Percentiles rank a stretch among this genome's conserved stretches.
Evolutionary conservation across 1,140 invertebrate species (phyloP).

Genomic region (Thereuonema tuberculata): DNA sequence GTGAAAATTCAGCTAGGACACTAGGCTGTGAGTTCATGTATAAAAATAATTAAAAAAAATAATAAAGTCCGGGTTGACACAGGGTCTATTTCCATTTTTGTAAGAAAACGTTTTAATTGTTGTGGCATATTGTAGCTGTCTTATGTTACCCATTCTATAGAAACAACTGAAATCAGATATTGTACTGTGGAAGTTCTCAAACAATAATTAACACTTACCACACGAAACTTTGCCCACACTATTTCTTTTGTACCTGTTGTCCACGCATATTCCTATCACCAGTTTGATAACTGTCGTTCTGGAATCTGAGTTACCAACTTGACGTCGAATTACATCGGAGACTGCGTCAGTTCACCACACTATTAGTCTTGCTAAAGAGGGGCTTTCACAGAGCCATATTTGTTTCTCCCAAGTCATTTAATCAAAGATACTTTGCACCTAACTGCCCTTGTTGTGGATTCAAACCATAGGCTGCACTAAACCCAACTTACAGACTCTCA

Average conservation of each 20-base stretch:
- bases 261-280: not conserved
- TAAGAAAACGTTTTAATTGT: too few relatives aligned
- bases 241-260: not conserved
- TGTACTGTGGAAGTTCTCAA: not conserved
- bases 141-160: not conserved
- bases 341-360: not conserved
- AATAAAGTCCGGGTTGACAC: constrained; percentile 10
- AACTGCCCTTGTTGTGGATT: too few relatives aligned
- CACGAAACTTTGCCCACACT: not conserved
- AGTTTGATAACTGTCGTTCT: too few relatives aligned
- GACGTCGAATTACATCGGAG: constrained; percentile 7
- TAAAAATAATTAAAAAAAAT: too few relatives aligned
- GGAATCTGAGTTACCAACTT: too few relatives aligned
- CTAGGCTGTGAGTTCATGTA: constrained; percentile 6
- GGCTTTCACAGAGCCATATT: too few relatives aligned
- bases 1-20: not conserved
- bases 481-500: too few relatives aligned
- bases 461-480: too few relatives aligned
- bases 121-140: not conserved
- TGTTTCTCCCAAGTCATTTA: too few relatives aligned
- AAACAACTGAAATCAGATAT: not conserved
- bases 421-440: too few relatives aligned
- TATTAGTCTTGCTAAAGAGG: too few relatives aligned
- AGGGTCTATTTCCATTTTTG: constrained; percentile 3
- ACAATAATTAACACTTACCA: not conserved